Evolutionary conservation across 1,140 invertebrate genomes (phyloP), one percentile per base, ranked within the genome.

Genomic region (Rhynchophorus ferrugineus): DNA sequence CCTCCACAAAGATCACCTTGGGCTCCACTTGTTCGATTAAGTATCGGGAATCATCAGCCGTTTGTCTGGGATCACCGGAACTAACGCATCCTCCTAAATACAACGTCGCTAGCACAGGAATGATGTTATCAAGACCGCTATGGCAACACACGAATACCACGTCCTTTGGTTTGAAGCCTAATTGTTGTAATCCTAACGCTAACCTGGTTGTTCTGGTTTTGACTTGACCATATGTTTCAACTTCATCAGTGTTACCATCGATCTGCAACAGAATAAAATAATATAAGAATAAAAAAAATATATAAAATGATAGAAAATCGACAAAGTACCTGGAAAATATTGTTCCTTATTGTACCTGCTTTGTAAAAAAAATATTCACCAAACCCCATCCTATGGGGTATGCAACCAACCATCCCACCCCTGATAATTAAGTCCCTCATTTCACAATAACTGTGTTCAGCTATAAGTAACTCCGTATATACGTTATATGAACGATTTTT

Each of bases 121-220:
- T 66, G 39, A 69, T 65, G 19, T 71, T 61, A 35, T 76, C 70
- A 13, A 74, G 44, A 44, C 73, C 72, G 55, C 75, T 75, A 37
- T 61, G 63, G 2, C 71, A 71, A 3, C 71, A 71, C 18, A 74
- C 44, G 3, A 66, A 56, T 6, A 75, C 52, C 1, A 74, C 61
- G 37, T 76, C 75, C 1, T 66, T 68, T 2, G 69, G 64, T 33
- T 66, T 59, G 7, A 75, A 52, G 2, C 72, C 73, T n/a, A 70
- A 48, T 11, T 58, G 60, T 20, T 67, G 58, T n/a, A 78, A 38
- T 54, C 70, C 69, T 33, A 67, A 53, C 1, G 75, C 75, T 34
- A 76, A 59, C 22, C 63, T 65, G 1, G 75, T 59, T 19, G 69
- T 69, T 8, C 70, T 62, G 3, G 60, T 56, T 18, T 66, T 58